Conservation (phyloP, 2,797 vertebrate species). For the Sphenodon punctatus region DNA sequence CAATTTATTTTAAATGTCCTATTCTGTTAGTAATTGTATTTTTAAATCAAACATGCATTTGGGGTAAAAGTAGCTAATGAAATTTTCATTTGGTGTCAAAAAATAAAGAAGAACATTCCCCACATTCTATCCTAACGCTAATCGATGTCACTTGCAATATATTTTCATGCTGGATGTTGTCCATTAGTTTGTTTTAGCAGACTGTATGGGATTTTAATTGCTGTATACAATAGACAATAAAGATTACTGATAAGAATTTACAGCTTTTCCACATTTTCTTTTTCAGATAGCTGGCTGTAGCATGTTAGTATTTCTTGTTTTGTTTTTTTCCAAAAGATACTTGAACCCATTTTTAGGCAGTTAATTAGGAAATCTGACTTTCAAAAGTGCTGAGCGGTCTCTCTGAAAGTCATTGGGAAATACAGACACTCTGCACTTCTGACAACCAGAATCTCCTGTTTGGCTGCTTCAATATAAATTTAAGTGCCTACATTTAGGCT, state of each 20-base stretch:
- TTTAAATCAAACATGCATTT: too few species aligned
- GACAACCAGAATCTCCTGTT: constrained; percentile 38
- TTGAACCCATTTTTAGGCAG: neutral
- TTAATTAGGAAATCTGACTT: neutral
- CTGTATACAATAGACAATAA: neutral
- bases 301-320: neutral
- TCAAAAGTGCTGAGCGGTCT: constrained; percentile 8
- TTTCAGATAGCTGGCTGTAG: neutral
- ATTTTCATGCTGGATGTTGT: neutral
- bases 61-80: neutral
- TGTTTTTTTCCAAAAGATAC: neutral
- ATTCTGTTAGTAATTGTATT: constrained; percentile 3
- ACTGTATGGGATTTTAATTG: neutral
- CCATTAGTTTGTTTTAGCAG: neutral
- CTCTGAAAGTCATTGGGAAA: too few species aligned
- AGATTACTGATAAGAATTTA: neutral
- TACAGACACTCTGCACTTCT: too few species aligned
- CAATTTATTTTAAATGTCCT: neutral
- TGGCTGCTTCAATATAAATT: constrained; percentile 12
- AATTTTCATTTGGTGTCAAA: neutral
- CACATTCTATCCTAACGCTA: constrained; percentile 13
- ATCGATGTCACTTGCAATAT: neutral
- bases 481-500: neutral
- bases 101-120: neutral
- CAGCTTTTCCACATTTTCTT: neutral